Evolutionary conservation across 1,140 invertebrate species (phyloP).

Genomic region (Sitobion miscanthi): DNA sequence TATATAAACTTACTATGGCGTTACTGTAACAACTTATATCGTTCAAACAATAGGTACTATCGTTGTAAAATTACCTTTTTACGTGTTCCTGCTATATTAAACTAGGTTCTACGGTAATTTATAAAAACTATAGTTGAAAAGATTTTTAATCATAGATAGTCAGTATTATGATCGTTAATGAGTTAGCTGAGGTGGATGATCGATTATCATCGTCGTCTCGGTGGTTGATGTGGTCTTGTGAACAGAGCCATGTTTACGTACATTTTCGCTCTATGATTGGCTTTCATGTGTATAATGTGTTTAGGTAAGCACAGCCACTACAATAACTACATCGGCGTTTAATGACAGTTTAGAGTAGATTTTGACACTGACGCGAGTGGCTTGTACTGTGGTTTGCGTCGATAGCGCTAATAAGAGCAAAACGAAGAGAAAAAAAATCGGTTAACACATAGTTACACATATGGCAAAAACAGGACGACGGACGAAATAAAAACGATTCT

Average conservation of each 20-base stretch:
- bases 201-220: not conserved
- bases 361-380: not conserved
- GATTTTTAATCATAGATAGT: not conserved
- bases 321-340: not conserved
- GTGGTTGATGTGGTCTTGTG: not conserved
- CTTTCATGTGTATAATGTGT: not conserved
- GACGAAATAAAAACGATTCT: conserved; percentile 18
- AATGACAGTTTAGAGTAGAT: not conserved
- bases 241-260: not conserved
- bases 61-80: not conserved
- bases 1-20: not conserved
- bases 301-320: not conserved
- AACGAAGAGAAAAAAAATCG: not conserved
- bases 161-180: not conserved
- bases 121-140: not conserved
- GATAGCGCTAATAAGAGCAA: not conserved
- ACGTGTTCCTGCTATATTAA: not conserved
- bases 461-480: not conserved
- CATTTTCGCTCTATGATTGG: not conserved
- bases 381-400: not conserved
- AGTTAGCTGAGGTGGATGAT: not conserved
- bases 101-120: not conserved
- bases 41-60: not conserved
- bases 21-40: not conserved
- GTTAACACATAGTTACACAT: not conserved